A percentile compares a stretch with the other conserved stretches of the same genome.
Conservation (phyloP, 2,888 invertebrate species). For the Nephrotoma flavescens region DNA sequence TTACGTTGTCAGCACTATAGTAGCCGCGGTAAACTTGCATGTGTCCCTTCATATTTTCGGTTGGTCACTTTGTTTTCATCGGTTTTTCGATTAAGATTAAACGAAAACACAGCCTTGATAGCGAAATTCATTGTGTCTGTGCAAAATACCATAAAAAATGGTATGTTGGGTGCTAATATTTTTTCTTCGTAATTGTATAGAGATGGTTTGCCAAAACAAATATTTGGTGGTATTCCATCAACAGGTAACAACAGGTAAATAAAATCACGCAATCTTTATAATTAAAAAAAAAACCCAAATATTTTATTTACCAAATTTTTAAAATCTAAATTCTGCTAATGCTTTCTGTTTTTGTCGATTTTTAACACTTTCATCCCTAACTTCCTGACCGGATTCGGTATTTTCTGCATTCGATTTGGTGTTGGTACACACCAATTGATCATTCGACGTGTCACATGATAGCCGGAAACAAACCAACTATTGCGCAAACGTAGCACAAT, state of each 20-base stretch:
- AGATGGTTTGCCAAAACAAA: background rate
- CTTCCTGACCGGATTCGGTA: slow-evolving; percentile 29
- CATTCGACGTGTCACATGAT: slow-evolving; percentile 32
- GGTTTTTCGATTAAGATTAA: slow-evolving; percentile 66
- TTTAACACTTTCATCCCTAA: slow-evolving; percentile 2
- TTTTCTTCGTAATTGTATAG: background rate
- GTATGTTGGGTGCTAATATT: background rate
- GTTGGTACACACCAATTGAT: background rate
- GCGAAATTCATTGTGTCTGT: slow-evolving; percentile 7
- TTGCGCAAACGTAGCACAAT: too few species aligned
- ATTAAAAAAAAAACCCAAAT: background rate
- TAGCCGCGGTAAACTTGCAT: slow-evolving; percentile 72
- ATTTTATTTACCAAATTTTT: background rate
- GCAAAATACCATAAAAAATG: background rate
- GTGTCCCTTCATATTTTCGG: slow-evolving; percentile 78
- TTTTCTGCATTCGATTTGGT: slow-evolving; percentile 17
- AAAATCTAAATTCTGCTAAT: background rate
- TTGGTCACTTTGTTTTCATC: slow-evolving; percentile 60
- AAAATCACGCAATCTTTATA: background rate
- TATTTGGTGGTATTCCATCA: too few species aligned
- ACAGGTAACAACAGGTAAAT: background rate
- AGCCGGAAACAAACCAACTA: too few species aligned
- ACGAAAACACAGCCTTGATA: slow-evolving; percentile 50
- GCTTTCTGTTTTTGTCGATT: slow-evolving; percentile 10
- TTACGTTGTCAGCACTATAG: slow-evolving; percentile 66